Conservation (phyloP, 2,113 vertebrate species). For the Nansenia antarctica region DNA sequence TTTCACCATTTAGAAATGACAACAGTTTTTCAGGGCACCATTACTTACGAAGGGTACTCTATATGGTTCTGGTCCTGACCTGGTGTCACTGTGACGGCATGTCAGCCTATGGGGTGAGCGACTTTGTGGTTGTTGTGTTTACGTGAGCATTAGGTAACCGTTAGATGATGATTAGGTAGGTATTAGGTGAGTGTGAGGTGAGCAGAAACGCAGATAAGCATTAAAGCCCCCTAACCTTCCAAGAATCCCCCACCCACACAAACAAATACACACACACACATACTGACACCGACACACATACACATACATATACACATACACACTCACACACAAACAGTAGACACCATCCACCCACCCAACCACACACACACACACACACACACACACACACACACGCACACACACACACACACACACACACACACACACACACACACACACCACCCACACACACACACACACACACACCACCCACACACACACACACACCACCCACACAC, state of each 20-base stretch:
- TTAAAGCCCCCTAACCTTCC: conserved; percentile 38
- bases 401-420: conserved; percentile 9
- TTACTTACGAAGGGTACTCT: too few relatives aligned
- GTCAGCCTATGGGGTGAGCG: conserved; percentile 51
- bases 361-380: not conserved
- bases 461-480: not conserved
- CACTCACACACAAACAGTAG: not conserved
- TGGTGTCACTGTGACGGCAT: conserved; percentile 36
- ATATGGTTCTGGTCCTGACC: conserved; percentile 17
- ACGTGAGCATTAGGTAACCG: conserved; percentile 3
- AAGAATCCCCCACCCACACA: not conserved
- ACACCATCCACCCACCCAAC: not conserved
- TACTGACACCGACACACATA: not conserved
- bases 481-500: not conserved
- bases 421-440: not conserved
- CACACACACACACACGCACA: conserved; percentile 11
- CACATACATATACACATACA: conserved; percentile 2
- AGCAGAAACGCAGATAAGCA: conserved; percentile 45
- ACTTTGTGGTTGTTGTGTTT: conserved; percentile 34
- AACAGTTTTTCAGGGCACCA: too few relatives aligned
- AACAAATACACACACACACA: not conserved
- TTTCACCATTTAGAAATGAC: too few relatives aligned
- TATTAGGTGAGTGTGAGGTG: conserved; percentile 25
- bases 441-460: not conserved
- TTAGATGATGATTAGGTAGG: conserved; percentile 39